Evolutionary conservation across 1,140 invertebrate species (phyloP).

Genomic region (Drosophila tani): DNA sequence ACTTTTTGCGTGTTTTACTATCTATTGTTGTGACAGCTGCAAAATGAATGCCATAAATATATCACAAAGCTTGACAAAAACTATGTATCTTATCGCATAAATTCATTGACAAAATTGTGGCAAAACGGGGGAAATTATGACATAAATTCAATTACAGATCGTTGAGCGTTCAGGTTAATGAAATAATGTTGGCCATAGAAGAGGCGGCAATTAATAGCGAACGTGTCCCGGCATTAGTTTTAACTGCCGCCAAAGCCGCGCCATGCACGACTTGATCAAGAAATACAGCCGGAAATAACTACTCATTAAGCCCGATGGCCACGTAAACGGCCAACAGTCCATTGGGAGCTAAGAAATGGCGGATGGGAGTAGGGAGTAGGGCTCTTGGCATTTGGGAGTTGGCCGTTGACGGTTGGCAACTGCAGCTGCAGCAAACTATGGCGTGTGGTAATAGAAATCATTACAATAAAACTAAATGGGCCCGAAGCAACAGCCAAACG

Average conservation of each 20-base stretch:
- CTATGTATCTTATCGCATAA: background rate
- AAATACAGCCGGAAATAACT: constrained; percentile 81
- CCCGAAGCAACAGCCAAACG: constrained; percentile 76
- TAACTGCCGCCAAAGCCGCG: constrained; percentile 54
- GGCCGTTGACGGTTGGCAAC: constrained; percentile 27
- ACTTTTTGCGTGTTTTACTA: constrained; percentile 45
- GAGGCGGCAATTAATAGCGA: constrained; percentile 68
- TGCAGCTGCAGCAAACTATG: constrained; percentile 57
- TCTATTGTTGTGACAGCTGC: constrained; percentile 64
- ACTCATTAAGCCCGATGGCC: constrained; percentile 79
- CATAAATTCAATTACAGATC: constrained; percentile 73
- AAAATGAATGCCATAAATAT: constrained; percentile 59
- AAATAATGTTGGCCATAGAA: constrained; percentile 53
- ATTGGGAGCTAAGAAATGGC: constrained; percentile 25
- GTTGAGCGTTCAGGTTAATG: constrained; percentile 58
- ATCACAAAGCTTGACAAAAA: constrained; percentile 16
- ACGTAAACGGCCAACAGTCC: constrained; percentile 68
- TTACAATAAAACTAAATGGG: constrained; percentile 81
- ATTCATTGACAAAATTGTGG: constrained; percentile 26
- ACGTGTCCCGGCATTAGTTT: constrained; percentile 55
- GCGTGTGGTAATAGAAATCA: constrained; percentile 79
- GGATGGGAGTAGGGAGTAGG: background rate
- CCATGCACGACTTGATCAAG: constrained; percentile 77
- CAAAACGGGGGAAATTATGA: constrained; percentile 41
- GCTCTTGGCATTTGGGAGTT: background rate